Conservation (phyloP, 2,797 vertebrate species). For the Epinephelus malabaricus region DNA sequence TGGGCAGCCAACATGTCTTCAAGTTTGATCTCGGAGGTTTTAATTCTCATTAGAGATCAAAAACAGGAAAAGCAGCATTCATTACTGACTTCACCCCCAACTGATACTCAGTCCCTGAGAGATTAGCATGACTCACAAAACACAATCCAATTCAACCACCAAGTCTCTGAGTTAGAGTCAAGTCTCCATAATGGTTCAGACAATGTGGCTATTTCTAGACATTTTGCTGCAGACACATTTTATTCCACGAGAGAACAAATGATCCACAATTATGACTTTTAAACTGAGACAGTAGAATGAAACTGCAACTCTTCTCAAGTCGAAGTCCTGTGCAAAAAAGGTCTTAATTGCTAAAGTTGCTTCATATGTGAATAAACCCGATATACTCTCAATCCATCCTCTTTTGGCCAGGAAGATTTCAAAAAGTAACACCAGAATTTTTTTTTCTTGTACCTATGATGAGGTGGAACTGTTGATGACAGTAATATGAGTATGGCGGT, state of each 20-base stretch:
- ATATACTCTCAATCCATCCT: no score
- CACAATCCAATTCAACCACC: not conserved
- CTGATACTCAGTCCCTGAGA: not conserved
- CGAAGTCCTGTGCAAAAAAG: not conserved
- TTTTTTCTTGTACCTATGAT: no score
- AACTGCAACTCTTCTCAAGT: not conserved
- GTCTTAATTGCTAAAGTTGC: not conserved
- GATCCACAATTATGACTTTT: not conserved
- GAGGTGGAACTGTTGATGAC: no score
- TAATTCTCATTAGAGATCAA: constrained; percentile 51
- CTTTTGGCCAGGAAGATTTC: no score
- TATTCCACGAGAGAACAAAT: not conserved
- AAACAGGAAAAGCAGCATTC: constrained; percentile 32
- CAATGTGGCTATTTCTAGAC: not conserved
- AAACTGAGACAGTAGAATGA: not conserved
- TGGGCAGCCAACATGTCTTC: constrained; percentile 58
- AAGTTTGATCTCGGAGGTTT: constrained; percentile 52
- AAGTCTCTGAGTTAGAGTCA: constrained; percentile 1
- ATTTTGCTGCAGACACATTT: not conserved
- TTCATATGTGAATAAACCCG: no score
- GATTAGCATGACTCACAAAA: constrained; percentile 15
- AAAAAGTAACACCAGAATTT: no score
- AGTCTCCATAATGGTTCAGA: not conserved
- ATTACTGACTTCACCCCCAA: not conserved
- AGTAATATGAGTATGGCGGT: no score